Base-by-base conservation (phyloP, 1,140 invertebrate species). In the Drosophila ambigua region DNA sequence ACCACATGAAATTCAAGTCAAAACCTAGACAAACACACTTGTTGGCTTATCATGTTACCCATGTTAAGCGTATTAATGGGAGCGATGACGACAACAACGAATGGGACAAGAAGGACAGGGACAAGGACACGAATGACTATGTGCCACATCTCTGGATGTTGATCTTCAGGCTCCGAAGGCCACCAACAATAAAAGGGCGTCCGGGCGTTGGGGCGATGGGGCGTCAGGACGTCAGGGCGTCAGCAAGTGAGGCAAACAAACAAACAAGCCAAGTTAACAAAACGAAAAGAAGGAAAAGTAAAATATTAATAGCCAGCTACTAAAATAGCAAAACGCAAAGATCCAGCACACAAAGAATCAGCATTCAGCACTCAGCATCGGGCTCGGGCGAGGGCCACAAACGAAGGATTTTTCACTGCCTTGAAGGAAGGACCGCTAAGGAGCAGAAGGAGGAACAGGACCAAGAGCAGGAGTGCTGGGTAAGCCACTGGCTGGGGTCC, bases 31-130 rank as follows among this genome's bases (percentile, higher is more conserved):
- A 87, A 87, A 88, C 82, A 87, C 72, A 79, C 82, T 87, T 88
- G 83, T 87, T 88, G 79, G 83, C 83, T 88, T 87, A 87, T 89
- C 83, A 89, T 87, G 83, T 83, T 88, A 83, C 83, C 76, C 79
- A 87, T 79, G 82, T 88, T 88, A 88, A 87, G 74, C 74, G 83
- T 79, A 88, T 87, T 87, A 87, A 88, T 87, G 66, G 62, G 68
- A 75, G 41, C 52, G 49, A 79, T 39, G 59, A 69, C 53, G 44
- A 49, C 51, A 44, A 61, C 62, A 35, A 41, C 41, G 39, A 60
- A 50, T 48, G 9, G 39, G 61, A 64, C 52, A 24, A 31, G 16
- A 31, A 53, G 41, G 7, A 62, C 26, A 13, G 13, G 51, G 49
- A 77, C 72, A 57, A 59, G 63, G 31, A 55, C 50, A 41, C 49